Conservation (phyloP, 2,113 vertebrate genomes). For the Indicator indicator region DNA sequence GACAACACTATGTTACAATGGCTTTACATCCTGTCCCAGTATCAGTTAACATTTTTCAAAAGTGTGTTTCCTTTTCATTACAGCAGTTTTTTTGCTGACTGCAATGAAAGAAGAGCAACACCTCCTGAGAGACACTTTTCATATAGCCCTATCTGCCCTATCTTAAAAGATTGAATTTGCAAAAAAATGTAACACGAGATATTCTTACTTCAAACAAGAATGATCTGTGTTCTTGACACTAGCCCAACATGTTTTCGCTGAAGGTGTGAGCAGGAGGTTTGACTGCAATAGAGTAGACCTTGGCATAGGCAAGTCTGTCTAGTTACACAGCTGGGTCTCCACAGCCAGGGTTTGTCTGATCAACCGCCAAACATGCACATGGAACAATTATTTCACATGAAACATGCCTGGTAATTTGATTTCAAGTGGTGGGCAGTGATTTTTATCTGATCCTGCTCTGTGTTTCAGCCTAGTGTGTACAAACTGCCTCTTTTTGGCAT, state of each 20-base stretch:
- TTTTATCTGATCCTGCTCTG: neutral
- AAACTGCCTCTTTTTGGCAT: neutral
- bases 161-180: neutral
- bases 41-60: neutral
- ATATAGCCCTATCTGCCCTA: neutral
- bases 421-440: neutral
- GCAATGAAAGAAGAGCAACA: neutral
- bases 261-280: neutral
- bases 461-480: neutral
- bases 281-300: neutral
- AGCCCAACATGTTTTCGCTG: neutral
- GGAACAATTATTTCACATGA: neutral
- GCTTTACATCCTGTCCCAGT: neutral
- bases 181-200: neutral
- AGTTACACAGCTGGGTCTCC: neutral
- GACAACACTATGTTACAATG: neutral
- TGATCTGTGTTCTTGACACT: neutral
- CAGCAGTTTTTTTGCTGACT: neutral
- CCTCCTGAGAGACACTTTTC: neutral
- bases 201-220: neutral
- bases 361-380: rapidly evolving
- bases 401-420: neutral
- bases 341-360: neutral
- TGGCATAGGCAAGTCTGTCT: neutral
- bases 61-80: neutral